Evolutionary conservation across 1,140 invertebrate genomes (phyloP).

Genomic region (Phthorimaea operculella): DNA sequence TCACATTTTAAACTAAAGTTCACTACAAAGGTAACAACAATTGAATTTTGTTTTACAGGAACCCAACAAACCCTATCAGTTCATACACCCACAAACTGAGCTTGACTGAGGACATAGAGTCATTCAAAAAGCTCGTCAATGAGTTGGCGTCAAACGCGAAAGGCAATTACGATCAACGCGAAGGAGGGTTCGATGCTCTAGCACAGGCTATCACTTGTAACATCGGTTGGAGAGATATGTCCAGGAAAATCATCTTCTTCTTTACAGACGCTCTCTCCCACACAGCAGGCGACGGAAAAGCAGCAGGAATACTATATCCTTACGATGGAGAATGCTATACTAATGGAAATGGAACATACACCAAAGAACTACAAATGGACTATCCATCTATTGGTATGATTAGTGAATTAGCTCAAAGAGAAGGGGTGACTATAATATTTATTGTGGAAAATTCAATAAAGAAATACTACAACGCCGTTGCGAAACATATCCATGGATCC

Average conservation of each 20-base stretch:
- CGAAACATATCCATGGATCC: too few species aligned
- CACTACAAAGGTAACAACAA: background rate
- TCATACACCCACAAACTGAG: background rate
- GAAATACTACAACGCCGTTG: too few species aligned
- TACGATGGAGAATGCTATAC: slow-evolving; percentile 89
- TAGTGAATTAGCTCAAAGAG: slow-evolving; percentile 74
- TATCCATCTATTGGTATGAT: slow-evolving; percentile 78
- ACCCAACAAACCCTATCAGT: background rate
- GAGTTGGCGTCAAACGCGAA: background rate
- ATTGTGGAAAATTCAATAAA: slow-evolving; percentile 72
- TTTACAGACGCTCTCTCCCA: slow-evolving; percentile 73
- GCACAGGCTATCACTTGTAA: slow-evolving; percentile 79
- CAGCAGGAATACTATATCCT: slow-evolving; percentile 85
- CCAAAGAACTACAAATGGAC: slow-evolving; percentile 71
- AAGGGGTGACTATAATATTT: slow-evolving; percentile 87
- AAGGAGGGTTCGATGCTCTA: slow-evolving; percentile 81
- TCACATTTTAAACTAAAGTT: too few species aligned
- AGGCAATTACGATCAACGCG: background rate
- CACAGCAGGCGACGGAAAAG: slow-evolving; percentile 75
- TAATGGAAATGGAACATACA: slow-evolving; percentile 73
- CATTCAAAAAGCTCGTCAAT: background rate
- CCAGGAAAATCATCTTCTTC: slow-evolving; percentile 72
- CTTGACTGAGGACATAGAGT: background rate
- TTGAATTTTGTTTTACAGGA: background rate
- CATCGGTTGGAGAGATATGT: slow-evolving; percentile 73